Conservation (phyloP, 2,888 invertebrate genomes). For the Blastobasis adustella region DNA sequence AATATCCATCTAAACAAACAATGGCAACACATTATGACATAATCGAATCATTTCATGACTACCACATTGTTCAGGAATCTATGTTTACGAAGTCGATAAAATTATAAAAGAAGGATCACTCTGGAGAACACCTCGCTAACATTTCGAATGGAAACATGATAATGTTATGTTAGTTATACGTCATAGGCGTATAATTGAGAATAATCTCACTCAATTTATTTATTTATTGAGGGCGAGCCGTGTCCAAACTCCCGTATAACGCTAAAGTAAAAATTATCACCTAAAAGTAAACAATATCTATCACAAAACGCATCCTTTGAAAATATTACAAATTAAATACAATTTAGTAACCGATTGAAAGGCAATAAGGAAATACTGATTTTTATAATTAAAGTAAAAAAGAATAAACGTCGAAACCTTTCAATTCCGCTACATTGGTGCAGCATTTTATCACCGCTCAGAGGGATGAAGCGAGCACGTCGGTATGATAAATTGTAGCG, state of each 20-base stretch:
- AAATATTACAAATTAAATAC: slow-evolving; percentile 25
- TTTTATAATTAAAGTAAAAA: slow-evolving; percentile 13
- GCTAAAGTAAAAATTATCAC: slow-evolving; percentile 37
- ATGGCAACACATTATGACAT: slow-evolving; percentile 66
- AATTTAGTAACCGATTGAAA: slow-evolving; percentile 23
- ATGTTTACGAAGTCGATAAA: slow-evolving; percentile 15
- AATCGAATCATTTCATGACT: slow-evolving; percentile 53
- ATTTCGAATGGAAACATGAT: too few species aligned
- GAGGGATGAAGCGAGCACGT: too few species aligned
- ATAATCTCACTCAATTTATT: too few species aligned
- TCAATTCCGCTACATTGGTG: neutral
- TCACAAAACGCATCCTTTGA: slow-evolving; percentile 53
- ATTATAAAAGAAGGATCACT: neutral
- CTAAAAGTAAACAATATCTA: slow-evolving; percentile 58
- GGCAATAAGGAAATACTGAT: slow-evolving; percentile 29
- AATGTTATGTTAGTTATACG: too few species aligned
- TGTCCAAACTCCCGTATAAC: slow-evolving; percentile 20
- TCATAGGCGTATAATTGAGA: too few species aligned
- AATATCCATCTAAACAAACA: slow-evolving; percentile 54
- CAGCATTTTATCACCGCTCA: too few species aligned
- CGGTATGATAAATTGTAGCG: too few species aligned
- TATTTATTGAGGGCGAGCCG: neutral
- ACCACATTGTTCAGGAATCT: slow-evolving; percentile 53
- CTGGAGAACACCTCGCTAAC: too few species aligned
- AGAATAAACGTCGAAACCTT: neutral